phyloP scores from a whole-genome alignment of 2,797 vertebrate species.

The Girardinus metallicus region DNA sequence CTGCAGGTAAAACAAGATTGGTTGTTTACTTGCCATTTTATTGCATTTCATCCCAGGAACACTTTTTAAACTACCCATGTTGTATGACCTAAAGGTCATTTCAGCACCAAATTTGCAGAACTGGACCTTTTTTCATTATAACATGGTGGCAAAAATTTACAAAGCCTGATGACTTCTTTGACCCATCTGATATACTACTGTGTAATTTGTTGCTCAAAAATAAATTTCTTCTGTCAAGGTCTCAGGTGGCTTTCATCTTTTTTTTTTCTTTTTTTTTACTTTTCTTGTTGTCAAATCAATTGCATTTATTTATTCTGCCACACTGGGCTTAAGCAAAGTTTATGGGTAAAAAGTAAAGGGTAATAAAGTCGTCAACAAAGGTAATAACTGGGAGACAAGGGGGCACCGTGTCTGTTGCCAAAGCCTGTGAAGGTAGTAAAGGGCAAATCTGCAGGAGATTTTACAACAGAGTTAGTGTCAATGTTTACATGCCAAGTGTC shows the following conservation, averaged over 20 bases:
- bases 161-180: neutral
- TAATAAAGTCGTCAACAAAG: constrained; percentile 13
- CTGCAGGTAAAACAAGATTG: neutral
- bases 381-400: constrained; percentile 49
- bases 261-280: neutral
- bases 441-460: constrained; percentile 77
- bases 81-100: neutral
- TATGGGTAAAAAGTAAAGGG: constrained; percentile 1
- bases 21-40: neutral
- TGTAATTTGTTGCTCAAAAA: neutral
- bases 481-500: constrained; percentile 85
- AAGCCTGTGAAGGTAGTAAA: constrained; percentile 74
- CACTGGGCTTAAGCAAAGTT: neutral
- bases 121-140: neutral
- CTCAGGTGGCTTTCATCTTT: neutral
- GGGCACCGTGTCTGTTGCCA: constrained; percentile 59
- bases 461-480: constrained; percentile 75
- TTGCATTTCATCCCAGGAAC: neutral
- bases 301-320: neutral
- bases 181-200: neutral
- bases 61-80: neutral
- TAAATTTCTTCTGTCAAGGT: neutral
- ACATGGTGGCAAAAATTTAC: neutral
- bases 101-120: neutral
- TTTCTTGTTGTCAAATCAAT: no score